These are phyloP conservation scores for Charadrius vociferus DNA, from an alignment of 2,113 vertebrate species.

Conservation along the genomic window DNA sequence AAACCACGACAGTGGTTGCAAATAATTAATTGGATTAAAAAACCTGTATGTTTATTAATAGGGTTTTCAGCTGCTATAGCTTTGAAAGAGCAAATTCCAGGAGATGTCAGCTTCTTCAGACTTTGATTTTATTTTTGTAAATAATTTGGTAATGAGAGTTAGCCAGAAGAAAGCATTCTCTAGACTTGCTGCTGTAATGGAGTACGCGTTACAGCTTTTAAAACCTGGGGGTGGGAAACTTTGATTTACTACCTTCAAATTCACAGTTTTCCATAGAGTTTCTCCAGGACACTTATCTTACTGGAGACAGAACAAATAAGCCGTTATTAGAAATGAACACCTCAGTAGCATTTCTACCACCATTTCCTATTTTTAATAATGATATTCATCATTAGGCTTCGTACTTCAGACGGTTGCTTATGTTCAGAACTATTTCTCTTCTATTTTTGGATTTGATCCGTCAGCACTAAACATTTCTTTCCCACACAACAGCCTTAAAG, in stretches of 20 bases:
- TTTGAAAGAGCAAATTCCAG: not conserved
- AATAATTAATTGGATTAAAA: not conserved
- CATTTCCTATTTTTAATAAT: conserved; percentile 38
- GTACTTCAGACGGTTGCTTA: conserved; percentile 20
- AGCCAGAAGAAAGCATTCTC: not conserved
- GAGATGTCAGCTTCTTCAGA: not conserved
- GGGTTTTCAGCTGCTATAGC: not conserved
- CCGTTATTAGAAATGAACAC: not conserved
- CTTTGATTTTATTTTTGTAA: not conserved
- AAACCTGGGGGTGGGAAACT: not conserved
- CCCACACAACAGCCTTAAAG: conserved; percentile 56
- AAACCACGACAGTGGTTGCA: not conserved
- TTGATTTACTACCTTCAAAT: not conserved
- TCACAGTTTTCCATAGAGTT: not conserved
- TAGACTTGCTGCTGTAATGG: not conserved
- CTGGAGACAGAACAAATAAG: not conserved
- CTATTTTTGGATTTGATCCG: conserved; percentile 60
- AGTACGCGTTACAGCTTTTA: not conserved
- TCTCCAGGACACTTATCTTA: not conserved
- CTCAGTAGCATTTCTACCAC: not conserved
- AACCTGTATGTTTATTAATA: rapidly evolving
- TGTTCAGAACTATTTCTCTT: conserved; percentile 34
- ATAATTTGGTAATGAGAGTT: not conserved
- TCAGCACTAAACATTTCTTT: conserved; percentile 48
- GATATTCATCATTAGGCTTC: conserved; percentile 29